Conservation (phyloP, 2,113 vertebrate genomes). For the Sinocyclocheilus maitianheensis region DNA sequence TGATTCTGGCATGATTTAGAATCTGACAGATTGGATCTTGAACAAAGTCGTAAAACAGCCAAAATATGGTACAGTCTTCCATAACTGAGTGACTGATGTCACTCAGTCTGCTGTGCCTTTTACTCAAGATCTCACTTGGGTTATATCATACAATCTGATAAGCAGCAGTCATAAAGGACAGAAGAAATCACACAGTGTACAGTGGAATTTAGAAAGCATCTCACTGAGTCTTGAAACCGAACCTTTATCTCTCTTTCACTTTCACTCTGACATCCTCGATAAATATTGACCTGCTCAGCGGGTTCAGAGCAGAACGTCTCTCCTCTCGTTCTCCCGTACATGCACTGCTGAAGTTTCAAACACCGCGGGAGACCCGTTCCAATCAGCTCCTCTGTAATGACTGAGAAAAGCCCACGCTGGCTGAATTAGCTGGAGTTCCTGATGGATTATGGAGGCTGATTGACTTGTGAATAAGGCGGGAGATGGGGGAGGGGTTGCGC, state of each 20-base stretch:
- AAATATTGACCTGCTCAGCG: neutral
- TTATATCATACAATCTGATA: neutral
- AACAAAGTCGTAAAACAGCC: no score
- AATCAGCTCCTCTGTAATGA: neutral
- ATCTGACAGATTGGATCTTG: no score
- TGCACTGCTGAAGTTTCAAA: neutral
- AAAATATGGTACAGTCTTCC: neutral
- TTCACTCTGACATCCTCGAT: neutral
- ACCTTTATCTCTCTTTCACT: neutral
- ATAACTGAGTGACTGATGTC: neutral
- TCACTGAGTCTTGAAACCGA: neutral
- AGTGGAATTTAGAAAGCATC: conserved; percentile 11
- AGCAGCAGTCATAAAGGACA: neutral
- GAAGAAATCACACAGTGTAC: neutral
- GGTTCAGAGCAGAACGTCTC: neutral
- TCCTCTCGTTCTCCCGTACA: neutral
- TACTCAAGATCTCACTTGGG: neutral
- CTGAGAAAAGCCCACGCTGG: conserved; percentile 19
- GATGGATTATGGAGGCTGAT: conserved; percentile 35
- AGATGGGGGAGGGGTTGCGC: conserved; percentile 36
- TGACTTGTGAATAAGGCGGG: conserved; percentile 11
- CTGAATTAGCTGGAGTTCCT: conserved; percentile 34
- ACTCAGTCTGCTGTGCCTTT: neutral
- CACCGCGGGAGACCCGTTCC: neutral
- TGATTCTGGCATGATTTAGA: no score